Base-by-base conservation (phyloP, 2,888 invertebrate genomes). In the Patella pellucida region DNA sequence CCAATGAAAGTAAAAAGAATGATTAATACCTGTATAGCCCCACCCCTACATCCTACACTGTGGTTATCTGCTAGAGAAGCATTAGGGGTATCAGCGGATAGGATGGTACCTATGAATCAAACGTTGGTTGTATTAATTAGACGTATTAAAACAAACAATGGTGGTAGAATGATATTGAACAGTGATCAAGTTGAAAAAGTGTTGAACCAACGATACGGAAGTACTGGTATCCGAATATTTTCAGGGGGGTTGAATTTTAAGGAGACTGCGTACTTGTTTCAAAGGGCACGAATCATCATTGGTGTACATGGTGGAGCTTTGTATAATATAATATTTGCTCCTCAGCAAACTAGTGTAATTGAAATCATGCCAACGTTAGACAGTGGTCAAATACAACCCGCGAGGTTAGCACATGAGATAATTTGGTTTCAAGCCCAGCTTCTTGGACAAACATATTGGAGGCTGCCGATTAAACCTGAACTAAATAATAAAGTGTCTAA, bases 251-350 rank as follows among this genome's bases (percentile, higher is more conserved):
- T 62, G n/a, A 52, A 50, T n/a, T 72, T 72, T 16, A 72, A 54
- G 23, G 14, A 54, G 41, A 23, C 72, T 1, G 12, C 62, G 16
- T 56, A 31, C 31, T 27, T 72, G 1, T 72, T 72, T 72, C 41
- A 52, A 23, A 27, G 41, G 9, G 31, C 72, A 15, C 31, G 27
- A 9, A 56, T 72, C 27, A 72, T 72, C 23, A 72, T 72, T 50
- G 72, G 72, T 7, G 72, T 72, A 9, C 72, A 72, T 62, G 72
- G 72, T 16, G 72, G 72, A 41, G 72, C 72, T 19, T 54, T 72
- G 27, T 72, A 72, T 31, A 72, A 72, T 62, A 16, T 72, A 15
- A 54, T 62, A 16, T 72, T 72, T 56, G 52, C 72, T 31, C 52
- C 54, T 7, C 15, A 9, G 16, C 41, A 52, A 14, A 72, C 72